Evolutionary conservation across 1,140 invertebrate genomes (phyloP).

Genomic region (Rhopalosiphum padi): DNA sequence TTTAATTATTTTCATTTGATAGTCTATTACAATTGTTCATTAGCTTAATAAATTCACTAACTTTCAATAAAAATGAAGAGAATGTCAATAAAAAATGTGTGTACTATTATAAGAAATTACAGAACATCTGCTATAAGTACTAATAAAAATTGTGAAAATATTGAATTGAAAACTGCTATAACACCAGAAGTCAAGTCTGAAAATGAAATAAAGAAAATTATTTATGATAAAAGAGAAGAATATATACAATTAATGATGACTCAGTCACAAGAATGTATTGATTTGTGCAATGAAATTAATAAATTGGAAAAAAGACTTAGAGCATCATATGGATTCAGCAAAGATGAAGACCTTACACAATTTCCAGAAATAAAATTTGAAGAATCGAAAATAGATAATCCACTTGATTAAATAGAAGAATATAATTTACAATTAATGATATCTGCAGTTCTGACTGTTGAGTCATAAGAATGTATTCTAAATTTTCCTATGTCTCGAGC

Average conservation of each 20-base stretch:
- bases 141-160: neutral
- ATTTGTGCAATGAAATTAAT: neutral
- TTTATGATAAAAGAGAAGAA: neutral
- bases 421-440: too few relatives aligned
- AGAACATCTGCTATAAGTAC: neutral
- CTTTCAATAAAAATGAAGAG: neutral
- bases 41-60: neutral
- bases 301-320: neutral
- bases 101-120: neutral
- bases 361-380: constrained; percentile 25
- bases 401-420: neutral
- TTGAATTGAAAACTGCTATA: too few relatives aligned
- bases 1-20: neutral
- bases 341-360: neutral
- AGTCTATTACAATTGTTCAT: neutral
- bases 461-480: too few relatives aligned
- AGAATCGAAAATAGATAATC: constrained; percentile 5
- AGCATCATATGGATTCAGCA: neutral
- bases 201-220: neutral
- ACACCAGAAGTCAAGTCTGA: neutral
- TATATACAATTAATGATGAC: neutral
- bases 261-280: neutral
- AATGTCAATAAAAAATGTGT: neutral
- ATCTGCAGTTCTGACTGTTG: too few relatives aligned
- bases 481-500: too few relatives aligned